Conservation (phyloP, 1,140 invertebrate genomes). For the Drosophila jambulina region DNA sequence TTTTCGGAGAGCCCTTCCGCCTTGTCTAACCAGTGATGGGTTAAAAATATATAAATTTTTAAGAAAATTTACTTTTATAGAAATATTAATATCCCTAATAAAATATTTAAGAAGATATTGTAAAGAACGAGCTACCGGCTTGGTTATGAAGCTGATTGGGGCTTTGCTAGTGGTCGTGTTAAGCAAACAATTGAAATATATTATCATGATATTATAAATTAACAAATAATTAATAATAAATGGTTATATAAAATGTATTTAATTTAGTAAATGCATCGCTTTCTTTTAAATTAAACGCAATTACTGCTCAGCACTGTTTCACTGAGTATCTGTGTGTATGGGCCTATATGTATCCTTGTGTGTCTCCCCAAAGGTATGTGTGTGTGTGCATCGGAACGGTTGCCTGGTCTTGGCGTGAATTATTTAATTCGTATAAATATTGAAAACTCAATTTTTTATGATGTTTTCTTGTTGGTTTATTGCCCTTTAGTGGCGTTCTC, state of each 20-base stretch:
- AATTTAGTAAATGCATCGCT: background rate
- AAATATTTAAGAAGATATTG: background rate
- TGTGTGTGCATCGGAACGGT: constrained; percentile 1
- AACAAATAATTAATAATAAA: too few relatives aligned
- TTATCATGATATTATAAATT: background rate
- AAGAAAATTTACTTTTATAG: too few relatives aligned
- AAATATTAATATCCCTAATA: background rate
- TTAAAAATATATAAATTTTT: background rate
- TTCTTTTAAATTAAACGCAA: background rate
- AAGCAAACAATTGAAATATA: too few relatives aligned
- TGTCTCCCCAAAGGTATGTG: background rate
- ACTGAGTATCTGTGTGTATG: background rate
- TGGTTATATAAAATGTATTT: background rate
- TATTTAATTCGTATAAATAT: constrained; percentile 83
- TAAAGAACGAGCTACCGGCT: background rate
- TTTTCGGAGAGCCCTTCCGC: constrained; percentile 11
- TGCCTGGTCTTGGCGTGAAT: constrained; percentile 52
- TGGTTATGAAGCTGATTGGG: too few relatives aligned
- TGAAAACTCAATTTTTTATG: constrained; percentile 82
- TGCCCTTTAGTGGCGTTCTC: constrained; percentile 74
- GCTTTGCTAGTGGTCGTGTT: too few relatives aligned
- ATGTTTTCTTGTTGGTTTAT: constrained; percentile 79
- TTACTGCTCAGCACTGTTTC: background rate
- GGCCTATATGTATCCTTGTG: background rate
- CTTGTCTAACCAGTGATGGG: constrained; percentile 16